Conservation (phyloP, 2,888 invertebrate genomes). For the Idaea aversata region DNA sequence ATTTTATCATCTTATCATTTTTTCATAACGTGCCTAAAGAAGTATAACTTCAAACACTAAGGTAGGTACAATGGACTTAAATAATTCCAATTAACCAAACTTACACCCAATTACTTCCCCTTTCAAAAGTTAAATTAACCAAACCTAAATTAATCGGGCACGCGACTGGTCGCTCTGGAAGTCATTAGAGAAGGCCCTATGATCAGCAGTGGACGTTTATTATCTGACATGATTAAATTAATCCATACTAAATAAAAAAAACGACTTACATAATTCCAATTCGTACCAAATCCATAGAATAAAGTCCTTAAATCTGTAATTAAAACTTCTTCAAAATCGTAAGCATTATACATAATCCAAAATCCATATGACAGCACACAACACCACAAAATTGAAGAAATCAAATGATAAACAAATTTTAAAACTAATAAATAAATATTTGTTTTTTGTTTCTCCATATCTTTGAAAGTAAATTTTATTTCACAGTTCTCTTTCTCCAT, state of each 20-base stretch:
- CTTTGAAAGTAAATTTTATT: neutral
- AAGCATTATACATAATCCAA: conserved; percentile 11
- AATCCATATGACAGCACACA: conserved; percentile 11
- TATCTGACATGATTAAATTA: too few relatives aligned
- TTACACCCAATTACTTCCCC: too few relatives aligned
- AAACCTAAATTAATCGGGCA: too few relatives aligned
- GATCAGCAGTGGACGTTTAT: too few relatives aligned
- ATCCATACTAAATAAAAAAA: neutral
- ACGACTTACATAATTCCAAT: conserved; percentile 34
- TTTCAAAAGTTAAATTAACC: too few relatives aligned
- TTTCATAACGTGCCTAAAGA: too few relatives aligned
- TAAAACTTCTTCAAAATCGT: conserved; percentile 7
- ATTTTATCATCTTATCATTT: too few relatives aligned
- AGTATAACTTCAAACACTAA: too few relatives aligned
- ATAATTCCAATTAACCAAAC: too few relatives aligned
- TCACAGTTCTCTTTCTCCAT: neutral
- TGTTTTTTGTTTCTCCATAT: neutral
- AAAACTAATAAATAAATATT: neutral
- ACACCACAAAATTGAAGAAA: conserved; percentile 10
- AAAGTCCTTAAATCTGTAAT: conserved; percentile 16
- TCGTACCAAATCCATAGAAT: conserved; percentile 23
- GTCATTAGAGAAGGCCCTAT: too few relatives aligned
- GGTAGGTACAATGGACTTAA: too few relatives aligned
- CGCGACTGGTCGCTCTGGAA: too few relatives aligned
- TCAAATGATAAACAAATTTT: conserved; percentile 3